These are phyloP conservation scores for Drosophila bocki DNA, from an alignment of 1,140 invertebrate genomes.

Conservation along the genomic window DNA sequence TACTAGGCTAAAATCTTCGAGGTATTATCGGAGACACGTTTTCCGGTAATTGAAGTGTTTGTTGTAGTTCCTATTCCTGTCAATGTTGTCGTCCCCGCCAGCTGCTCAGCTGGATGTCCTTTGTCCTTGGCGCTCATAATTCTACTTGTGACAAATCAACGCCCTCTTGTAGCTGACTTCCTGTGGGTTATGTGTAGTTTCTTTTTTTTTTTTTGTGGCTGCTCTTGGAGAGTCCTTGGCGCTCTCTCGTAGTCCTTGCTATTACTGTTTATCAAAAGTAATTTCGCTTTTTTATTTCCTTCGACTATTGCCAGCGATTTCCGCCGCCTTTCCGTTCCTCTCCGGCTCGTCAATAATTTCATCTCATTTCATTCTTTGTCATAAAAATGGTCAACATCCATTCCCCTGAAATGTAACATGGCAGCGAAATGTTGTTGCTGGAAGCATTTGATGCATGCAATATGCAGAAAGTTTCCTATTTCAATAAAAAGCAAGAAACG, in stretches of 20 bases:
- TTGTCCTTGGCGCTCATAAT: constrained; percentile 69
- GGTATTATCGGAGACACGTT: constrained; percentile 78
- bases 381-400: constrained; percentile 72
- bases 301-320: constrained; percentile 81
- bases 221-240: constrained; percentile 28
- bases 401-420: constrained; percentile 35
- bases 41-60: constrained; percentile 80
- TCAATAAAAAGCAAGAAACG: constrained; percentile 70
- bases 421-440: constrained; percentile 56
- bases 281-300: constrained; percentile 80
- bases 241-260: constrained; percentile 25
- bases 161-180: constrained; percentile 78
- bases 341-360: constrained; percentile 70
- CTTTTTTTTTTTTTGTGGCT: constrained; percentile 27
- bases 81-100: constrained; percentile 28
- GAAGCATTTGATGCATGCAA: constrained; percentile 79
- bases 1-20: constrained; percentile 44
- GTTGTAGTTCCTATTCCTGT: constrained; percentile 39
- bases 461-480: constrained; percentile 83
- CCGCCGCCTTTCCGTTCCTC: constrained; percentile 58
- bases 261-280: constrained; percentile 78
- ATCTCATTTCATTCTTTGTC: constrained; percentile 81
- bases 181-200: constrained; percentile 75
- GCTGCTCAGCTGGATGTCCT: constrained; percentile 48
- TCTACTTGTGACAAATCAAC: constrained; percentile 81